phyloP scores from a whole-genome alignment of 2,888 invertebrate genomes.

The Ochropleura leucogaster region DNA sequence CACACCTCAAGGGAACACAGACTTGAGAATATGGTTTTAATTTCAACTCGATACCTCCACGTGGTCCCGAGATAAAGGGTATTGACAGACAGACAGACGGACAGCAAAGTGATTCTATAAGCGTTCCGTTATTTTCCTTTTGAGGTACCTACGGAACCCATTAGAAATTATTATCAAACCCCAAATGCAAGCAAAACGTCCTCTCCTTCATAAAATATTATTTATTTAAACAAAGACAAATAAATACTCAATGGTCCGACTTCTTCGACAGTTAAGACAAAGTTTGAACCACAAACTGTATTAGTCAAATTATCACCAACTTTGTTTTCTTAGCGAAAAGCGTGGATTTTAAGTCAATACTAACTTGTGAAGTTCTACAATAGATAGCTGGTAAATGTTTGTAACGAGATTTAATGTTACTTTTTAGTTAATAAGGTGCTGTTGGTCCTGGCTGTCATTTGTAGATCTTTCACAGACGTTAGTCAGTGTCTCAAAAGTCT shows the following conservation, averaged over 20 bases:
- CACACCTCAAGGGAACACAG: too few relatives aligned
- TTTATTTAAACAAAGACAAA: constrained; percentile 41
- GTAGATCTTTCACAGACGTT: too few relatives aligned
- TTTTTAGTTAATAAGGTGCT: constrained; percentile 8
- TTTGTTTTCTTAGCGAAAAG: constrained; percentile 47
- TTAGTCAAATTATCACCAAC: constrained; percentile 68
- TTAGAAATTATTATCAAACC: too few relatives aligned
- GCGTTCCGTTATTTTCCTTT: too few relatives aligned
- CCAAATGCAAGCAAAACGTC: neutral
- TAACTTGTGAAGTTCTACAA: constrained; percentile 47
- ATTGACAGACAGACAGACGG: too few relatives aligned
- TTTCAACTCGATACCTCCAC: too few relatives aligned
- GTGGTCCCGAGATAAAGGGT: too few relatives aligned
- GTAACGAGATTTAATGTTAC: constrained; percentile 28
- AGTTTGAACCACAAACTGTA: constrained; percentile 60
- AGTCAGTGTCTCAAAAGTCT: too few relatives aligned
- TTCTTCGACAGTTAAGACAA: constrained; percentile 56
- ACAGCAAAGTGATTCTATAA: too few relatives aligned
- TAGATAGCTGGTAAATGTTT: constrained; percentile 36
- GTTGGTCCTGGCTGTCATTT: too few relatives aligned
- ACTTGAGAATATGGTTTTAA: too few relatives aligned
- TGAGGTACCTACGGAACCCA: too few relatives aligned
- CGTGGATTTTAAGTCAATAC: constrained; percentile 58
- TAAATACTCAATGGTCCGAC: constrained; percentile 38
- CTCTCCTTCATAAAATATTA: constrained; percentile 31